These are phyloP conservation scores for Clostera curtula DNA, from an alignment of 2,888 invertebrate species.

Conservation along the genomic window DNA sequence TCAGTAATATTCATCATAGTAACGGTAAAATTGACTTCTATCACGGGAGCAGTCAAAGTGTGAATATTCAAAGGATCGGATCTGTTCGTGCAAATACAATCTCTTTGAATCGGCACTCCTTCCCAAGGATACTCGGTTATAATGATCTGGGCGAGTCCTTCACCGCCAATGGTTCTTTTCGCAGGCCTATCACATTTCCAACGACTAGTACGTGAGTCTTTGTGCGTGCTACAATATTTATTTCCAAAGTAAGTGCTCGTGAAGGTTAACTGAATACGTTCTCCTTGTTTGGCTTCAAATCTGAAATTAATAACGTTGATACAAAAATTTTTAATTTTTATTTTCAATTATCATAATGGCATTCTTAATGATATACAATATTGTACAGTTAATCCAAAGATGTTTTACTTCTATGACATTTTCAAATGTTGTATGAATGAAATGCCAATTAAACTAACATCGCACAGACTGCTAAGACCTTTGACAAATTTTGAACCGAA, in stretches of 20 bases:
- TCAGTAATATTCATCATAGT: conserved; percentile 87
- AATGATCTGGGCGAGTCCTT: conserved; percentile 77
- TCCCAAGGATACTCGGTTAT: conserved; percentile 83
- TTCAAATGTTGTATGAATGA: conserved; percentile 3
- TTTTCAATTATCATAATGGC: too few species aligned
- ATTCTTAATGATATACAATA: too few species aligned
- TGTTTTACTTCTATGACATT: too few species aligned
- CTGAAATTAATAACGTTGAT: conserved; percentile 37
- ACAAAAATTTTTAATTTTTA: too few species aligned
- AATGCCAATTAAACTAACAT: too few species aligned
- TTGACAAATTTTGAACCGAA: too few species aligned
- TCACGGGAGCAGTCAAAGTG: conserved; percentile 80
- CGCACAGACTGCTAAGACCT: too few species aligned
- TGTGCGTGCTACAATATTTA: conserved; percentile 78
- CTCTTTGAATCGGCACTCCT: conserved; percentile 78
- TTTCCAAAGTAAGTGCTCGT: conserved; percentile 81
- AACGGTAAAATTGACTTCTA: conserved; percentile 83
- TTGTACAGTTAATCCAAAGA: too few species aligned
- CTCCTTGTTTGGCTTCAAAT: conserved; percentile 82
- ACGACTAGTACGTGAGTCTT: conserved; percentile 79
- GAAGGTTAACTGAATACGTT: conserved; percentile 81
- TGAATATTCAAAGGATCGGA: conserved; percentile 78
- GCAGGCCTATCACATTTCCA: conserved; percentile 79
- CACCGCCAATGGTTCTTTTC: conserved; percentile 58
- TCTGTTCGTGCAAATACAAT: conserved; percentile 83